These are phyloP conservation scores for Pitta sordida DNA, from an alignment of 2,113 vertebrate genomes.

Conservation along the genomic window DNA sequence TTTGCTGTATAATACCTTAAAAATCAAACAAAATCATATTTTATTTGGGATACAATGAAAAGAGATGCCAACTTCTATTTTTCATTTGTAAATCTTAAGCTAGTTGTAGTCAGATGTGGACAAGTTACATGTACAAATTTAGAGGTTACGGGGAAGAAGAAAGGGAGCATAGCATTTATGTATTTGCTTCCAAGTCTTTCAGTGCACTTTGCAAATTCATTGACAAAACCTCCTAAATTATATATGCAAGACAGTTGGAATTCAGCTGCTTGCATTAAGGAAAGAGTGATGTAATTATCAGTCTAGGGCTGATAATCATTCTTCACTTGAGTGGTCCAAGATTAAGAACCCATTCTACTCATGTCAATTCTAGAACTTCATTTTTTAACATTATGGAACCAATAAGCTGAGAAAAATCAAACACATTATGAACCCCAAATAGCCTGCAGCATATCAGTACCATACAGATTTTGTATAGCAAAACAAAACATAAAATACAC, in stretches of 20 bases:
- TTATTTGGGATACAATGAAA: background rate
- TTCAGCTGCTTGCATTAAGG: background rate
- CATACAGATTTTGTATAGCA: background rate
- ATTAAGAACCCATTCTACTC: background rate
- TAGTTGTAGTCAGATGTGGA: background rate
- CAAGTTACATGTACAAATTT: background rate
- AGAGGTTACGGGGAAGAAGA: background rate
- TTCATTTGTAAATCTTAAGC: background rate
- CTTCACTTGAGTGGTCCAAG: background rate
- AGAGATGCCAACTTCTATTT: background rate
- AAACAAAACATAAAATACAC: background rate
- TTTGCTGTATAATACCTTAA: background rate
- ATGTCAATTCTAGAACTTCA: background rate
- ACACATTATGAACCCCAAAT: rapidly evolving
- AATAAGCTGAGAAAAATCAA: background rate
- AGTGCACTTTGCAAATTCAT: background rate
- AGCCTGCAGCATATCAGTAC: background rate
- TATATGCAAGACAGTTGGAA: background rate
- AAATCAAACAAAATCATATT: background rate
- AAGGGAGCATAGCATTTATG: background rate
- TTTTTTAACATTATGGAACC: background rate
- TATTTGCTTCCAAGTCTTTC: background rate
- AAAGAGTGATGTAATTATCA: background rate
- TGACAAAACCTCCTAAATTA: background rate
- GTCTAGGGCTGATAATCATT: background rate